phyloP scores from a whole-genome alignment of 1,140 invertebrate species.

The Caenorhabditis brenneri region DNA sequence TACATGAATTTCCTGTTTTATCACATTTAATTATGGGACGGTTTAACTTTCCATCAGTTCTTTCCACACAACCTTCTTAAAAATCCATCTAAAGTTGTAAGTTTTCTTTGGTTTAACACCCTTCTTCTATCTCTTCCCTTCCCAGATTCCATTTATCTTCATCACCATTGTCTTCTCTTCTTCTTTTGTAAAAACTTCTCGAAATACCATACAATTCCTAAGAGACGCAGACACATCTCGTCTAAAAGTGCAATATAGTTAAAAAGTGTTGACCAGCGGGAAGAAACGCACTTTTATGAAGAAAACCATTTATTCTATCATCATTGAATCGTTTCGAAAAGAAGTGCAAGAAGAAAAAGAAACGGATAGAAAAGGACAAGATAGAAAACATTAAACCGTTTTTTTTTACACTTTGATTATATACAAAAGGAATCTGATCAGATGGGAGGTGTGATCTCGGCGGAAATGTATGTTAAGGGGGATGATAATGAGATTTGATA shows the following conservation, averaged over 20 bases:
- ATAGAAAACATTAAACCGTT: background rate
- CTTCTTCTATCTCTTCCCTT: background rate
- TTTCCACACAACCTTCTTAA: too few relatives aligned
- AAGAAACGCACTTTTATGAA: slow-evolving; percentile 8
- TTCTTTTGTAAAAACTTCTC: background rate
- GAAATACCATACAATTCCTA: background rate
- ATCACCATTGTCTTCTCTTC: background rate
- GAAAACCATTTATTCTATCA: slow-evolving; percentile 35
- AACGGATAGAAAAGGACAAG: background rate
- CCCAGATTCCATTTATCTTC: background rate
- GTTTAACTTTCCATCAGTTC: too few relatives aligned
- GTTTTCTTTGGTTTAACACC: background rate
- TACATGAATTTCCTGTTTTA: too few relatives aligned
- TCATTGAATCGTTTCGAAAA: background rate
- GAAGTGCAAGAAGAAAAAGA: background rate
- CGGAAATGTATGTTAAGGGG: background rate
- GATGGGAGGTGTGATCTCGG: background rate
- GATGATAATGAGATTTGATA: too few relatives aligned
- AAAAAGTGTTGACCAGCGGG: background rate
- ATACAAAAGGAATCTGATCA: background rate
- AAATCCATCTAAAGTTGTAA: too few relatives aligned
- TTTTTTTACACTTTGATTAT: background rate
- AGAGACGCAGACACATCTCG: slow-evolving; percentile 1
- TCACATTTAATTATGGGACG: too few relatives aligned
- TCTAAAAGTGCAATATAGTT: slow-evolving; percentile 31